Evolutionary conservation across 1,140 invertebrate genomes (phyloP), one percentile per base, ranked within the genome.

Genomic region (Dufourea novaeangliae): DNA sequence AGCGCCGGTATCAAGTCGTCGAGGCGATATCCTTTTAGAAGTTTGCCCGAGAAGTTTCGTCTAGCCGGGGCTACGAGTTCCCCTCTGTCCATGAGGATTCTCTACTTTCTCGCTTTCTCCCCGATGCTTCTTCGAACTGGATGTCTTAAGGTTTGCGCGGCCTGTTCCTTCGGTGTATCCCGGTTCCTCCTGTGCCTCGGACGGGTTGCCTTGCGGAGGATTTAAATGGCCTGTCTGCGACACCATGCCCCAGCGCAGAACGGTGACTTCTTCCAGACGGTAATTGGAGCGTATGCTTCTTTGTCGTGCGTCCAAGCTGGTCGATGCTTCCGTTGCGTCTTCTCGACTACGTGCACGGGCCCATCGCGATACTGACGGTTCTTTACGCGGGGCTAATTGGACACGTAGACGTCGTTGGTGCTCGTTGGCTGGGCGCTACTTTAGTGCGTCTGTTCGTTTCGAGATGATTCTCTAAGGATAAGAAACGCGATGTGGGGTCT

Each of bases 11-110:
- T 79, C 70, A n/a, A 75, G 54, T 79, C 63, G 71, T 39, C 76
- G 41, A 44, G 62, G 63, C 64, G 71, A 79, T 76, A 79, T 79
- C 72, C 78, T 76, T 76, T 76, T 57, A 69, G 57, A 79, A 76
- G 64, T 79, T 79, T 46, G 27, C 62, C 78, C 27, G 8, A 22
- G 27, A n/a, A 74, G 29, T 73, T 68, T 12, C 44, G 22, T 67
- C 25, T 2, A 52, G 41, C 22, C 27, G 8, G 14, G 27, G 12
- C 54, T 5, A 29, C 17, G 46, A 32, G 10, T 11, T 32, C 27
- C 3, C 29, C 25, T 14, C 52, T n/a, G 3, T 50, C 56, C 22
- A n/a, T n/a, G n/a, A 27, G 39, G 2, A 12, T n/a, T 22, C 37
- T 34, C 46, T 29, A 44, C 7, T 67, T 56, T 46, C 63, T 68